Evolutionary conservation across 2,797 vertebrate species (phyloP), one percentile per base, ranked within the genome.

Genomic region (Ctenopoma kingsleyae): DNA sequence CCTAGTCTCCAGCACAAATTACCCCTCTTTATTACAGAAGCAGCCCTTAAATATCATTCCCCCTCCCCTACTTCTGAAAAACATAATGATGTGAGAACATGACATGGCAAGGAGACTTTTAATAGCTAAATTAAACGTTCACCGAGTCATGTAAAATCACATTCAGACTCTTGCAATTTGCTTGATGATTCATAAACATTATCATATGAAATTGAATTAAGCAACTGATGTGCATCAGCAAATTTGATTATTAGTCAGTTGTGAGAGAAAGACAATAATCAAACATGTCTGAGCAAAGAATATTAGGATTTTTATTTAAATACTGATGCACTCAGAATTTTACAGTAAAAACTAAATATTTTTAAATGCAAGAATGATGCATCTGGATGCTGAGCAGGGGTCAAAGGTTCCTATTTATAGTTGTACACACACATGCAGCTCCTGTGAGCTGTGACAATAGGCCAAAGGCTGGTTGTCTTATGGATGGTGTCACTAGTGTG

Each of bases 141-240:
- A 78, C 2, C 70, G 53, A 73, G 16, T 78, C 38, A 55, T 69
- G 35, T 44, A 40, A 75, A 58, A 56, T 8, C 22, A 46, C 16
- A 10, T 38, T 51, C 8, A 64, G 16, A 71, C 35, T 43, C 38
- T 12, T 67, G 12, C 47, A 41, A 51, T 68, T 30, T 44, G 17
- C 43, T 46, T 55, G 1, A 59, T 71, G 62, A 73, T 52, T 83
- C 54, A 74, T 78, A 51, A 75, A 27, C 15, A 48, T 58, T 59
- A 51, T 44, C 11, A 70, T 16, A 27, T 69, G 35, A 73, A 67
- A 81, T 71, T 32, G n/a, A 83, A 82, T 85, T 8, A 79, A 81
- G 52, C 43, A 75, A 66, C 13, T 72, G 55, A 80, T 75, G 67
- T 61, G 69, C 80, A 70, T 84, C 51, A 60, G 5, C 67, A 43